Conservation (phyloP, 2,797 vertebrate genomes). For the Microctenopoma stevenorrisi region DNA sequence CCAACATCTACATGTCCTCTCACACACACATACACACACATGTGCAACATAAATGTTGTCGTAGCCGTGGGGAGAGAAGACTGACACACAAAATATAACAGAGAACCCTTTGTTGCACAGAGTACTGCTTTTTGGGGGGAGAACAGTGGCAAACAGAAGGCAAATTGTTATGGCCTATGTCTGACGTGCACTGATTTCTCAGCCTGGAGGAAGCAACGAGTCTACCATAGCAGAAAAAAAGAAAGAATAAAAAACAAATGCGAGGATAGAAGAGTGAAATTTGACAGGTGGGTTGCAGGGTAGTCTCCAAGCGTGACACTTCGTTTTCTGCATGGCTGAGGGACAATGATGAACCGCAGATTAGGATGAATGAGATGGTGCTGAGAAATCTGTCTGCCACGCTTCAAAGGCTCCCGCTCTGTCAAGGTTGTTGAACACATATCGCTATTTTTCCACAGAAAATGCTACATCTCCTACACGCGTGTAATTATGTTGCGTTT, state of each 20-base stretch:
- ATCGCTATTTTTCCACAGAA: slow-evolving; percentile 17
- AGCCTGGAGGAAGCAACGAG: slow-evolving; percentile 18
- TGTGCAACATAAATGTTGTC: slow-evolving; percentile 45
- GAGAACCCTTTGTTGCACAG: slow-evolving; percentile 28
- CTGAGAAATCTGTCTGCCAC: slow-evolving; percentile 58
- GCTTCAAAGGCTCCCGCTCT: slow-evolving; percentile 46
- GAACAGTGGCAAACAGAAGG: slow-evolving; percentile 16
- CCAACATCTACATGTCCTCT: slow-evolving; percentile 22
- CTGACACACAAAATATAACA: slow-evolving; percentile 31
- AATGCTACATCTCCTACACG: slow-evolving; percentile 19
- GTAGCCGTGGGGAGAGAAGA: slow-evolving; percentile 28
- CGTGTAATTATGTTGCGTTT: slow-evolving; percentile 24
- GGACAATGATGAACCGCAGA: slow-evolving; percentile 66
- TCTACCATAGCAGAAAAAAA: slow-evolving; percentile 1
- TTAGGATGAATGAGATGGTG: slow-evolving; percentile 66
- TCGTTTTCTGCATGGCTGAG: slow-evolving; percentile 73
- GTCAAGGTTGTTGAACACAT: slow-evolving; percentile 56
- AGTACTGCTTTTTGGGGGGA: neutral
- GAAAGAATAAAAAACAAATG: neutral
- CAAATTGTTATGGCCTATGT: slow-evolving; percentile 21
- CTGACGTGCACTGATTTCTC: slow-evolving; percentile 23
- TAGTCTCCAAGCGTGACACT: slow-evolving; percentile 59
- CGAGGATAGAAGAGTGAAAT: slow-evolving; percentile 51
- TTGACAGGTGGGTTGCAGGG: slow-evolving; percentile 58
- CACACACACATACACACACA: slow-evolving; percentile 6